Evolutionary conservation across 2,797 vertebrate genomes (phyloP).

Genomic region (Chloroceryle inda): DNA sequence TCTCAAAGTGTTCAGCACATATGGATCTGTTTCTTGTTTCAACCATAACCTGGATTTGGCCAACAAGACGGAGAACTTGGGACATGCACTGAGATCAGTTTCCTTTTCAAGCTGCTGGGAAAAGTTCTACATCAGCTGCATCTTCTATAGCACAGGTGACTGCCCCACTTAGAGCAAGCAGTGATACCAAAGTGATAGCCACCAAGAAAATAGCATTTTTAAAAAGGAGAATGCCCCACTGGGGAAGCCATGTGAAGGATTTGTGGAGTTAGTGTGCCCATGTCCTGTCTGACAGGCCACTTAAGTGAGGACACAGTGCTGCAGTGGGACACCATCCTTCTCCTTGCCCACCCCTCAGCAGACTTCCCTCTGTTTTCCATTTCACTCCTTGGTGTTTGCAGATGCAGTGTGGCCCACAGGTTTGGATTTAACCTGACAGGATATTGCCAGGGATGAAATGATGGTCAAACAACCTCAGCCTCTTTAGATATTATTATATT

Average conservation of each 20-base stretch:
- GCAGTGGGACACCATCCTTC: not conserved
- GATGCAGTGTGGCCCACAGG: not conserved
- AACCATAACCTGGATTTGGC: not conserved
- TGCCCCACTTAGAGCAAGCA: not conserved
- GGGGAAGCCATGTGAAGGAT: not conserved
- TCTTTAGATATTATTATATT: not conserved
- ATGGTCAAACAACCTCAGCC: not conserved
- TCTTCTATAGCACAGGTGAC: fast-evolving
- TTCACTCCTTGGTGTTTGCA: not conserved
- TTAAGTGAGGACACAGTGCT: fast-evolving
- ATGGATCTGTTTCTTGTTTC: not conserved
- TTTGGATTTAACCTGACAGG: not conserved
- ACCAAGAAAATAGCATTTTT: fast-evolving
- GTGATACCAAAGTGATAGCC: not conserved
- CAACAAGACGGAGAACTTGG: not conserved
- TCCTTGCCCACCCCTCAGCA: not conserved
- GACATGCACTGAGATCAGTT: not conserved
- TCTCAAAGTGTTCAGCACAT: not conserved
- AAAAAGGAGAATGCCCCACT: not conserved
- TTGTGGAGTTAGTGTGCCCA: fast-evolving
- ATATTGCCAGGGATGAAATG: not conserved
- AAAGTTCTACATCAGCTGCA: not conserved
- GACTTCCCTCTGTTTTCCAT: too few species aligned
- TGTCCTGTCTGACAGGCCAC: fast-evolving
- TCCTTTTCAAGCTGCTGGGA: not conserved